Percentiles rank a stretch among this genome's conserved stretches.
Conservation (phyloP, 2,888 invertebrate genomes). For the Brachycybe producta region DNA sequence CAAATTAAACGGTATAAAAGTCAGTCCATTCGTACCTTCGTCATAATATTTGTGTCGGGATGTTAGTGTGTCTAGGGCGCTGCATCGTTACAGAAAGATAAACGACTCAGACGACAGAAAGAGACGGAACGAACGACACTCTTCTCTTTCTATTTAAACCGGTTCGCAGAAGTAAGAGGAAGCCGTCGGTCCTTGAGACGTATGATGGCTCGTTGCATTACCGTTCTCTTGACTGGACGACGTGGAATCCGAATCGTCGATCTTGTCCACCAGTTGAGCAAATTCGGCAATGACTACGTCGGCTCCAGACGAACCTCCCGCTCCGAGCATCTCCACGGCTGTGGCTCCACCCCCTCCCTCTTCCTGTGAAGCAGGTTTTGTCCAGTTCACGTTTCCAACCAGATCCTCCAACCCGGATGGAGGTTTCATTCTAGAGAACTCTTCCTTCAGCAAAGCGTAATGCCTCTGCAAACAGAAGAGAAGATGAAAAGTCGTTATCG, state of each 20-base stretch:
- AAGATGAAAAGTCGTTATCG: conserved; percentile 6
- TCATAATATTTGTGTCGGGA: no score
- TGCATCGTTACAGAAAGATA: no score
- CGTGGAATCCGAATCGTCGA: background rate
- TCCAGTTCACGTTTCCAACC: background rate
- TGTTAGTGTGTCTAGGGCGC: no score
- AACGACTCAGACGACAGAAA: no score
- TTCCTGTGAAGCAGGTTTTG: background rate
- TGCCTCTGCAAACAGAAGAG: conserved; percentile 47
- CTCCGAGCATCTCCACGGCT: background rate
- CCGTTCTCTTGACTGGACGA: background rate
- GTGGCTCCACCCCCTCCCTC: background rate
- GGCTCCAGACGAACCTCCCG: background rate
- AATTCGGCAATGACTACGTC: background rate
- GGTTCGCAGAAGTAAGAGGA: no score
- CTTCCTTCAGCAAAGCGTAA: conserved; percentile 70
- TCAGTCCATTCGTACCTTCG: no score
- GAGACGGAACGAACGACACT: no score
- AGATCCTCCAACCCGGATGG: conserved; percentile 61
- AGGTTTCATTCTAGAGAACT: conserved; percentile 65
- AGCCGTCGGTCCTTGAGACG: no score
- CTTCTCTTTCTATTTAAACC: no score
- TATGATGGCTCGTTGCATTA: no score
- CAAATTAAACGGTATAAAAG: no score
- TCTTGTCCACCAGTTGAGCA: background rate